Percentiles rank a stretch among this genome's conserved stretches.
Conservation (phyloP, 1,140 invertebrate genomes). For the Pogonomyrmex barbatus region DNA sequence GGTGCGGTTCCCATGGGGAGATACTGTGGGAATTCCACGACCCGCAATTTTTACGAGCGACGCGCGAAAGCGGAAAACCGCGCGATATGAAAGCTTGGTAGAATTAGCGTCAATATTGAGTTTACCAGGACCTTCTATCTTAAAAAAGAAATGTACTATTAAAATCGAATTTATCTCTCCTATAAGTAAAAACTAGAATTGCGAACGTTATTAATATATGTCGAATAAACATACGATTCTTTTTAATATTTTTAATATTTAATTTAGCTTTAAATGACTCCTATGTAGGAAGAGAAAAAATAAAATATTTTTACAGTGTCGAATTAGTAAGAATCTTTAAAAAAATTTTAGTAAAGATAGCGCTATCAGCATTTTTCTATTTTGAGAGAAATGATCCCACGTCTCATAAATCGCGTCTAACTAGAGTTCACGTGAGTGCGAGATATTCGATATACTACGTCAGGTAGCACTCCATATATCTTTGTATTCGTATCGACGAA, state of each 20-base stretch:
- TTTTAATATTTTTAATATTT: not conserved
- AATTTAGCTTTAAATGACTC: not conserved
- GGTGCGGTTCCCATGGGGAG: conserved; percentile 66
- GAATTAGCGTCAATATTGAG: conserved; percentile 60
- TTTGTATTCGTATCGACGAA: conserved; percentile 64
- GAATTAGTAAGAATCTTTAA: not conserved
- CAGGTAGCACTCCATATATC: conserved; percentile 52
- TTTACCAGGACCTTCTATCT: not conserved
- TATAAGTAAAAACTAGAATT: not conserved
- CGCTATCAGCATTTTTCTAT: conserved; percentile 41
- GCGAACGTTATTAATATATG: not conserved
- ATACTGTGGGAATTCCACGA: conserved; percentile 52
- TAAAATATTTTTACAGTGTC: conserved; percentile 20
- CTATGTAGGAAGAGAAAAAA: not conserved
- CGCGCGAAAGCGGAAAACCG: conserved; percentile 46
- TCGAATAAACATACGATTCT: not conserved
- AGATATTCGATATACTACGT: conserved; percentile 34
- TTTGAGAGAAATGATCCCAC: not conserved
- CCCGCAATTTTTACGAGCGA: conserved; percentile 65
- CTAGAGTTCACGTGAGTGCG: conserved; percentile 34
- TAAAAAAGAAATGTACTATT: not conserved
- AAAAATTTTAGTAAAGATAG: not conserved
- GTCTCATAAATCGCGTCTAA: conserved; percentile 32
- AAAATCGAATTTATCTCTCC: not conserved
- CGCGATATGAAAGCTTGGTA: not conserved